These are phyloP conservation scores for Chascanopsetta lugubris DNA, from an alignment of 2,113 vertebrate species.

Conservation along the genomic window DNA sequence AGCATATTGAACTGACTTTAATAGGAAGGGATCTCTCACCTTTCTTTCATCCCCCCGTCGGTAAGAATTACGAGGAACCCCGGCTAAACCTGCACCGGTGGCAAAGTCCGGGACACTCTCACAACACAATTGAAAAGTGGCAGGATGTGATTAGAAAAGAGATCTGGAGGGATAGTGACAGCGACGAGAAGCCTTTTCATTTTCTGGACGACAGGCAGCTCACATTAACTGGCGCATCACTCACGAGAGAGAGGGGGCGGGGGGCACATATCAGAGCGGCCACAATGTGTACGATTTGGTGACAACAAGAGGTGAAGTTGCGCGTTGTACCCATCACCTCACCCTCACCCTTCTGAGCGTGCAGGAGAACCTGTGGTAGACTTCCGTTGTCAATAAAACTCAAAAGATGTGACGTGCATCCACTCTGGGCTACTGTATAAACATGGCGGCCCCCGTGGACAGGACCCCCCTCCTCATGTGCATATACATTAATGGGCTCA, in stretches of 20 bases:
- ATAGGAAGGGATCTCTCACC: slow-evolving; percentile 9
- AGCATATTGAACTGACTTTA: not conserved
- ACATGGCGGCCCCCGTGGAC: no score
- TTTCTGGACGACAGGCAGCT: slow-evolving; percentile 4
- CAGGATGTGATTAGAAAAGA: slow-evolving; percentile 28
- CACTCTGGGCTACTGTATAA: no score
- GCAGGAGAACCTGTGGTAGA: no score
- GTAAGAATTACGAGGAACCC: slow-evolving; percentile 17
- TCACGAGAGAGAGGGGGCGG: not conserved
- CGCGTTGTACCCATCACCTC: no score
- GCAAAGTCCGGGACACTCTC: not conserved
- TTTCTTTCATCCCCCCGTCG: not conserved
- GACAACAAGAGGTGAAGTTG: not conserved
- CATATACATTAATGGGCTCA: no score
- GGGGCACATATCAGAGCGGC: no score
- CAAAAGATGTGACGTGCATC: no score
- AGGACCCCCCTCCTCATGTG: no score
- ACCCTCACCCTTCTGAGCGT: no score
- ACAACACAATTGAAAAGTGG: slow-evolving; percentile 28
- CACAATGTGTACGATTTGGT: no score
- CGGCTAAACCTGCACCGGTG: not conserved
- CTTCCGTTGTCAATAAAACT: no score
- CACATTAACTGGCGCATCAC: slow-evolving; percentile 14
- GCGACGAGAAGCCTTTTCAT: slow-evolving; percentile 21
- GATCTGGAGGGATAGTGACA: slow-evolving; percentile 3